A percentile compares a stretch with the other conserved stretches of the same genome.
Conservation (phyloP, 2,797 vertebrate species). For the Squalus acanthias region DNA sequence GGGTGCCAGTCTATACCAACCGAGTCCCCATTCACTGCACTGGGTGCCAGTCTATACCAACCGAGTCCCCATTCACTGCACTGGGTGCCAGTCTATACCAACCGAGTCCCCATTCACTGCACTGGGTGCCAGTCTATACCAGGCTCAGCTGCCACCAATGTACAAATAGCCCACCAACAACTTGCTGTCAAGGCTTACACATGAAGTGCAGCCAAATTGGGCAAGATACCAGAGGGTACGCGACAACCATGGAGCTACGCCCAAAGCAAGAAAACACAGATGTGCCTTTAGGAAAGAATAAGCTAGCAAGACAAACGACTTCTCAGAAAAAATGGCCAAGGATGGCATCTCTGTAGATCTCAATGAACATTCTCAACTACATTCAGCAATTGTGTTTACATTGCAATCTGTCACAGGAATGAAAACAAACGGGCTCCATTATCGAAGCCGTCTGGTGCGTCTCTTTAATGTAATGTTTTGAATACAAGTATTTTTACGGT, state of each 20-base stretch:
- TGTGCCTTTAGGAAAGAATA: conserved; percentile 4
- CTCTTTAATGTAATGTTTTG: conserved; percentile 30
- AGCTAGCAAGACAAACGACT: conserved; percentile 1
- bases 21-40: background rate
- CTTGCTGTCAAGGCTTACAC: background rate
- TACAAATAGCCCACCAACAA: background rate
- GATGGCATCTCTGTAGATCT: conserved; percentile 19
- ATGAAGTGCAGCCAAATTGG: background rate
- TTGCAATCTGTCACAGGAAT: conserved; percentile 34
- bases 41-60: background rate
- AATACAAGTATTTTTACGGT: conserved; percentile 33
- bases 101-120: background rate
- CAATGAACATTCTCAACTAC: conserved; percentile 25
- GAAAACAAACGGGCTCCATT: conserved; percentile 35
- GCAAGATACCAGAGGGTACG: background rate
- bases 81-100: background rate
- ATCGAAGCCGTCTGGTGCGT: conserved; percentile 23
- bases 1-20: background rate
- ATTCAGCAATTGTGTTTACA: conserved; percentile 35
- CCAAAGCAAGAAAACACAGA: background rate
- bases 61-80: background rate
- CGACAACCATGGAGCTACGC: background rate
- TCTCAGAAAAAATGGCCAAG: background rate
- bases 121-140: background rate
- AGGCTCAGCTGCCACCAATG: background rate